phyloP scores from a whole-genome alignment of 2,888 invertebrate species.

The Nomada fabriciana region DNA sequence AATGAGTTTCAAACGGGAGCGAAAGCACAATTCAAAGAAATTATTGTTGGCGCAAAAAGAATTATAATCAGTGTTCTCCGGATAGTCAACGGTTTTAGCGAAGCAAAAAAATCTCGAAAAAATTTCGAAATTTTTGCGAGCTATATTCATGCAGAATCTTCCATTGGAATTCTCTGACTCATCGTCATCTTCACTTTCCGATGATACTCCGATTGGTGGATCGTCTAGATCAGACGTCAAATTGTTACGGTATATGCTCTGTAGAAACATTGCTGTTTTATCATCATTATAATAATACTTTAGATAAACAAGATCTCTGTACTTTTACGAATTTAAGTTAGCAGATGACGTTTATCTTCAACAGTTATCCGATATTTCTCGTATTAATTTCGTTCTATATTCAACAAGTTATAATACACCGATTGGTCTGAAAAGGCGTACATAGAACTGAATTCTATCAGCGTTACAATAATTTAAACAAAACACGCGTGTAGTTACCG shows the following conservation, averaged over 20 bases:
- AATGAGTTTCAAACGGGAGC: neutral
- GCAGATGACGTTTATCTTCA: neutral
- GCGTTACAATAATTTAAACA: neutral
- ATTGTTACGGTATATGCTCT: conserved; percentile 12
- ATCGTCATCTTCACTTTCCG: conserved; percentile 16
- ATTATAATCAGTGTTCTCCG: neutral
- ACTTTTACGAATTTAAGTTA: neutral
- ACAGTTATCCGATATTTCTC: neutral
- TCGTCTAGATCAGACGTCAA: neutral
- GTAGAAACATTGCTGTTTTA: conserved; percentile 27
- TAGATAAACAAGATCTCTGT: neutral
- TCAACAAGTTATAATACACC: neutral
- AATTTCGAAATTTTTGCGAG: neutral
- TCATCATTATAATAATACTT: neutral
- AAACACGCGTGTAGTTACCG: conserved; percentile 18
- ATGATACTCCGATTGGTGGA: conserved; percentile 5
- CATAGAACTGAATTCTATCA: neutral
- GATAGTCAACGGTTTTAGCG: too few relatives aligned
- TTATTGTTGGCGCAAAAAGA: neutral
- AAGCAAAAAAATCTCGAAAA: neutral
- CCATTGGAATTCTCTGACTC: neutral
- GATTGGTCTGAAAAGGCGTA: neutral
- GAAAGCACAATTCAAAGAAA: neutral
- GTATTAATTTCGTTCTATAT: neutral
- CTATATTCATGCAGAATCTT: neutral